A percentile compares a stretch with the other conserved stretches of the same genome.
These are phyloP conservation scores for Fringilla coelebs DNA, from an alignment of 2,797 vertebrate species.

Conservation along the genomic window DNA sequence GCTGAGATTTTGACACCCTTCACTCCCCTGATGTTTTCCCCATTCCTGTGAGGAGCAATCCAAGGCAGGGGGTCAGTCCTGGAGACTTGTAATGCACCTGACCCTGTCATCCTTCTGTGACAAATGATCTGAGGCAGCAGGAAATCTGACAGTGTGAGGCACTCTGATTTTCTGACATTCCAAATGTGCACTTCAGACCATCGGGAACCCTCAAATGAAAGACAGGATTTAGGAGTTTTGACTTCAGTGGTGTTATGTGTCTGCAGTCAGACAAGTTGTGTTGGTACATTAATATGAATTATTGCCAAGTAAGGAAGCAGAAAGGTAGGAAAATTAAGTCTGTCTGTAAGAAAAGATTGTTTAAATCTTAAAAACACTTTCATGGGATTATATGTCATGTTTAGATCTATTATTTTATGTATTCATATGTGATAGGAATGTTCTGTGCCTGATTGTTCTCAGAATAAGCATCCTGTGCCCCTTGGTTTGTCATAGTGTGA, in stretches of 20 bases:
- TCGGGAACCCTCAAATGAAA: background rate
- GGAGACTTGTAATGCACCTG: background rate
- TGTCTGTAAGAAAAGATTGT: background rate
- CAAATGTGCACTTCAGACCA: background rate
- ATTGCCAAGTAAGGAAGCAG: background rate
- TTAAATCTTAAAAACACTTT: background rate
- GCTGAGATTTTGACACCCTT: background rate
- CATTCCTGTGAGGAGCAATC: background rate
- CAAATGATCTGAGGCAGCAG: background rate
- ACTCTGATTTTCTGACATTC: background rate
- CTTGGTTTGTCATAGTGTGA: background rate
- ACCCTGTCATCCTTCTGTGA: background rate
- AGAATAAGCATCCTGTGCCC: background rate
- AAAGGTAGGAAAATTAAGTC: background rate
- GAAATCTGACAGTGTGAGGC: background rate
- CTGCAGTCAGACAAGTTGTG: background rate
- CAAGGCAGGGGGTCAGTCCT: background rate
- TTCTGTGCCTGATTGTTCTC: background rate
- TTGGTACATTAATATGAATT: background rate
- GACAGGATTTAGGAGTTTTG: background rate
- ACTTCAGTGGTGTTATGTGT: background rate
- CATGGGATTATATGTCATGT: background rate
- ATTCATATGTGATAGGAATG: background rate
- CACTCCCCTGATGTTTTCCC: background rate
- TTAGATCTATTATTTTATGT: background rate